A percentile compares a stretch with the other conserved stretches of the same genome.
Conservation (phyloP, 2,888 invertebrate species). For the Chamaedrilus cognettii region DNA sequence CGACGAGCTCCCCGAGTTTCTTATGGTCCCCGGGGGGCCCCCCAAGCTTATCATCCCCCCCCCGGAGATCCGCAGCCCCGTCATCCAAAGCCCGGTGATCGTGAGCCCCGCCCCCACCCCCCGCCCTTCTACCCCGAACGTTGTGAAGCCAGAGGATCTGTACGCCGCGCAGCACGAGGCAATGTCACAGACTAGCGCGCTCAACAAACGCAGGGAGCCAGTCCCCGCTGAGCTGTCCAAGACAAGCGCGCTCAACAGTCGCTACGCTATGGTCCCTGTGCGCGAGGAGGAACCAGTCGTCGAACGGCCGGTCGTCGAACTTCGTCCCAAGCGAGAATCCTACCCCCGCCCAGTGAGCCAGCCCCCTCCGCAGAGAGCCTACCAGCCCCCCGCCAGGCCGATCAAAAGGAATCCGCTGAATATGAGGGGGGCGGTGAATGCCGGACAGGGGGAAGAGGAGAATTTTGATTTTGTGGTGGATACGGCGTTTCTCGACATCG, state of each 20-base stretch:
- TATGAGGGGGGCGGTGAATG: not conserved
- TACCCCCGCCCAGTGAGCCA: not conserved
- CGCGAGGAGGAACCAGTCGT: not conserved
- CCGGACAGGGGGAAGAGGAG: not conserved
- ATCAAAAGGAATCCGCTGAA: not conserved
- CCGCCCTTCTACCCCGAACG: conserved; percentile 17
- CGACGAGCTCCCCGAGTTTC: conserved; percentile 43
- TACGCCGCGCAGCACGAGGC: conserved; percentile 7
- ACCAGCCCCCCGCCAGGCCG: not conserved
- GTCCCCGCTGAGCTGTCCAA: conserved; percentile 44
- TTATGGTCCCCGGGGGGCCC: conserved; percentile 22
- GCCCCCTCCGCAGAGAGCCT: not conserved
- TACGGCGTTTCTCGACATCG: not conserved
- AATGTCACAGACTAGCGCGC: conserved; percentile 14
- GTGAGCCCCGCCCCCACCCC: not conserved
- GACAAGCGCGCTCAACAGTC: conserved; percentile 53
- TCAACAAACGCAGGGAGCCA: conserved; percentile 15
- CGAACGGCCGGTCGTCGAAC: not conserved
- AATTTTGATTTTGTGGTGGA: conserved; percentile 1
- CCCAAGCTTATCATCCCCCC: conserved; percentile 39
- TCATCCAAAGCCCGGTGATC: not conserved
- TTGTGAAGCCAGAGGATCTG: conserved; percentile 7
- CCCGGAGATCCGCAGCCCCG: conserved; percentile 28
- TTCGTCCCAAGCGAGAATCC: not conserved
- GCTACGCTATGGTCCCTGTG: conserved; percentile 46